Percentiles rank a stretch among this genome's conserved stretches.
Evolutionary conservation across 2,797 vertebrate species (phyloP).

Genomic region (Hozukius guyotensis): DNA sequence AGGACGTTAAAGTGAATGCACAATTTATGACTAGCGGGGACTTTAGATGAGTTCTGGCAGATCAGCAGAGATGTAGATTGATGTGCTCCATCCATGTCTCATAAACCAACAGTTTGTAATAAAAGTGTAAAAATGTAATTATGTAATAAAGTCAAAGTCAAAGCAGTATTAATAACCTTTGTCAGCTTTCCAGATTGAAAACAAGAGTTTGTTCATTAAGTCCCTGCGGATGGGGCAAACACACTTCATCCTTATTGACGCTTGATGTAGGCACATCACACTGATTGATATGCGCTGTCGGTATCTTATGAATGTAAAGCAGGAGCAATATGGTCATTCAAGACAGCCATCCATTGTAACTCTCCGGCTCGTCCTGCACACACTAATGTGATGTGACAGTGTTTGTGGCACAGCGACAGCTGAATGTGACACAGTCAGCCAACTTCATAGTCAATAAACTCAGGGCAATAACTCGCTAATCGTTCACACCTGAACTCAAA

Average conservation of each 20-base stretch:
- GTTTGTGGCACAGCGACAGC: constrained; percentile 17
- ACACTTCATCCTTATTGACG: constrained; percentile 37
- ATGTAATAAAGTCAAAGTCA: constrained; percentile 59
- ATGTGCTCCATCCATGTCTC: constrained; percentile 55
- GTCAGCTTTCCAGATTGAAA: constrained; percentile 56
- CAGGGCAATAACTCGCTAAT: constrained; percentile 1
- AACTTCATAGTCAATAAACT: constrained; percentile 51
- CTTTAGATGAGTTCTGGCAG: constrained; percentile 53
- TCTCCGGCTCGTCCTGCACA: constrained; percentile 21
- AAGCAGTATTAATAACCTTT: constrained; percentile 61
- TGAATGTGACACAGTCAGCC: constrained; percentile 34
- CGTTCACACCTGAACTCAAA: not conserved
- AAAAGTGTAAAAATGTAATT: constrained; percentile 46
- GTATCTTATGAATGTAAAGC: constrained; percentile 49
- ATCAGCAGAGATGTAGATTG: constrained; percentile 57
- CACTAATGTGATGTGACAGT: constrained; percentile 63
- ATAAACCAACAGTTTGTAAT: constrained; percentile 51
- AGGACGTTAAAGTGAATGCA: constrained; percentile 11
- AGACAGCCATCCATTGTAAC: constrained; percentile 37
- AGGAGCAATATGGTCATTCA: constrained; percentile 34
- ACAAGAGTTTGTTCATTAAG: constrained; percentile 44
- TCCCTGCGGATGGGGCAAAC: constrained; percentile 20
- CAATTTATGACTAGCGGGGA: constrained; percentile 27
- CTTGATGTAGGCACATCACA: constrained; percentile 31
- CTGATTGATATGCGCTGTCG: constrained; percentile 58